Evolutionary conservation across 2,888 invertebrate species (phyloP), one percentile per base, ranked within the genome.

Genomic region (Leptinotarsa tumamoca): DNA sequence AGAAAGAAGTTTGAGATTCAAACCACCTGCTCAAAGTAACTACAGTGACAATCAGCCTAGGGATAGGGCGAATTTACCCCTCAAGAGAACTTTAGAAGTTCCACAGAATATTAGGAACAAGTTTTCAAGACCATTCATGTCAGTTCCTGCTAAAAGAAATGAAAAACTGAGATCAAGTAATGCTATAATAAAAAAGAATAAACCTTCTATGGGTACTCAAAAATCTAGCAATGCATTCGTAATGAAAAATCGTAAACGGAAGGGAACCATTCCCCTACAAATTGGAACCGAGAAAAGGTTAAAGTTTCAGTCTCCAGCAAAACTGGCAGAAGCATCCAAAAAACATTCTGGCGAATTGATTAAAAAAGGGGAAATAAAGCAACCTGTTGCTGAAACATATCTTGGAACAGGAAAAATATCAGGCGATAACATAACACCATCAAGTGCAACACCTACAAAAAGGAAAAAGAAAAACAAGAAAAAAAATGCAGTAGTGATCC

Each of bases 391-490:
- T 15, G 27, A 15, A 21, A 61, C 61, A 61, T 15, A 21, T 5
- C 61, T 61, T 27, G 33, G 10, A n/a, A 33, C 63, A 33, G 43
- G 10, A n/a, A 15, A 63, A 63, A 63, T n/a, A 18, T n/a, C 27
- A 33, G n/a, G n/a, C 3, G 27, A 33, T 33, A 63, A 13, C n/a
- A 5, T 58, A 23, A 13, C 21, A 21, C 58, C 27, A 43, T 18
- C 63, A n/a, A 33, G 43, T n/a, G 17, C 43, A 43, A 43, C n/a
- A 5, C 17, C 63, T 63, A n/a, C 17, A 4, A 63, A 63, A 63
- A 63, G 17, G 63, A 63, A 63, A n/a, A 63, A 63, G 63, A 63
- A 63, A 63, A 63, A 63, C 23, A 61, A 61, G 15, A 61, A 61
- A 17, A 63, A 63, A 10, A 63, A 63, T n/a, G 10, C 63, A 5